A percentile compares a stretch with the other conserved stretches of the same genome.
Conservation (phyloP, 2,888 invertebrate genomes). For the Platycnemis pennipes region DNA sequence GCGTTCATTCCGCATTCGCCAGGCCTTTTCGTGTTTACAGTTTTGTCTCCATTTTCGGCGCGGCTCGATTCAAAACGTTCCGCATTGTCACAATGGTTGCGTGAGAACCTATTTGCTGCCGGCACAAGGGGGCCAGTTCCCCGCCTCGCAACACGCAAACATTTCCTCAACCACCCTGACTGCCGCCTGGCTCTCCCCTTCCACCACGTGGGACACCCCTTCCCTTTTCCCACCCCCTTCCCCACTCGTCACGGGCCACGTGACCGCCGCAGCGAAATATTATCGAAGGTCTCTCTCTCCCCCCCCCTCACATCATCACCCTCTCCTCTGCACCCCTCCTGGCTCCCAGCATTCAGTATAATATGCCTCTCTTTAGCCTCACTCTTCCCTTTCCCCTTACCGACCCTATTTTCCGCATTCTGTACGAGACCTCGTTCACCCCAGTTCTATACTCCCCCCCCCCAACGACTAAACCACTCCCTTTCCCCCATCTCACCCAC, state of each 20-base stretch:
- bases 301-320: not conserved
- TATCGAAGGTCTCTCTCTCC: not conserved
- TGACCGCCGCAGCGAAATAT: not conserved
- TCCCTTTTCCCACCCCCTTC: too few species aligned
- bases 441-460: not conserved
- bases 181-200: not conserved
- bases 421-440: not conserved
- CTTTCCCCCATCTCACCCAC: not conserved
- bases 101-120: not conserved
- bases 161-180: not conserved
- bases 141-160: constrained; percentile 11
- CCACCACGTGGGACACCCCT: not conserved
- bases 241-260: not conserved
- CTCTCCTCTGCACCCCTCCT: not conserved
- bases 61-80: not conserved
- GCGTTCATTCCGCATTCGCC: not conserved
- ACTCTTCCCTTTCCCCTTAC: not conserved
- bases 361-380: not conserved
- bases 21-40: not conserved
- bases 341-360: not conserved
- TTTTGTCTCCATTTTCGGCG: not conserved
- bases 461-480: not conserved
- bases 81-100: constrained; percentile 7
- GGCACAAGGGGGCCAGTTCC: not conserved
- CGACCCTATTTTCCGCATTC: not conserved